Percentiles rank a stretch among this genome's conserved stretches.
Conservation (phyloP, 2,113 vertebrate genomes). For the Amblyornis subalaris region DNA sequence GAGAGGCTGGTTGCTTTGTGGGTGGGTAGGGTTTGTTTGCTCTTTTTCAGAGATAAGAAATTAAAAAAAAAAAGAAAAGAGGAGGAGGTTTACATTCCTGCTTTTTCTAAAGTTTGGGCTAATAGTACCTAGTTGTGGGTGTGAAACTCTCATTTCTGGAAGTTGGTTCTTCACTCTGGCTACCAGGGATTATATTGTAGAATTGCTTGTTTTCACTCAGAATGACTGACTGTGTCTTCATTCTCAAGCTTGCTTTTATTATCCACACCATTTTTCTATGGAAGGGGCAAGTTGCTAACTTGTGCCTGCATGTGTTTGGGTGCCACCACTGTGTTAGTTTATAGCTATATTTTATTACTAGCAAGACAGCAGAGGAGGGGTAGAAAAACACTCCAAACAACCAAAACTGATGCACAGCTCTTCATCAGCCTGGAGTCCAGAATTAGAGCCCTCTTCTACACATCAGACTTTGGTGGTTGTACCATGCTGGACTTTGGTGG, state of each 20-base stretch:
- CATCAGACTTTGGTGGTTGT: not conserved
- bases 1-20: not conserved
- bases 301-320: not conserved
- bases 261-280: fast-evolving
- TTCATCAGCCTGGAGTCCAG: not conserved
- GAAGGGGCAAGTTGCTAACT: not conserved
- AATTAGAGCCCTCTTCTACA: not conserved
- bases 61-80: not conserved
- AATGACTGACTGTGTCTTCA: not conserved
- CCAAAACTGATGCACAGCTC: not conserved
- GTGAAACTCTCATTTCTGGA: not conserved
- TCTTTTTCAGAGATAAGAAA: not conserved
- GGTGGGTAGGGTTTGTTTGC: not conserved
- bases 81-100: not conserved
- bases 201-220: not conserved
- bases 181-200: not conserved
- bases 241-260: not conserved
- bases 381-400: not conserved
- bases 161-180: not conserved
- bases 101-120: not conserved
- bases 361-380: not conserved
- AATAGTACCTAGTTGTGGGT: not conserved
- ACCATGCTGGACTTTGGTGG: not conserved
- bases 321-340: not conserved
- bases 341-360: not conserved